Conservation (phyloP, 1,140 invertebrate genomes). For the Drosophila subobscura region DNA sequence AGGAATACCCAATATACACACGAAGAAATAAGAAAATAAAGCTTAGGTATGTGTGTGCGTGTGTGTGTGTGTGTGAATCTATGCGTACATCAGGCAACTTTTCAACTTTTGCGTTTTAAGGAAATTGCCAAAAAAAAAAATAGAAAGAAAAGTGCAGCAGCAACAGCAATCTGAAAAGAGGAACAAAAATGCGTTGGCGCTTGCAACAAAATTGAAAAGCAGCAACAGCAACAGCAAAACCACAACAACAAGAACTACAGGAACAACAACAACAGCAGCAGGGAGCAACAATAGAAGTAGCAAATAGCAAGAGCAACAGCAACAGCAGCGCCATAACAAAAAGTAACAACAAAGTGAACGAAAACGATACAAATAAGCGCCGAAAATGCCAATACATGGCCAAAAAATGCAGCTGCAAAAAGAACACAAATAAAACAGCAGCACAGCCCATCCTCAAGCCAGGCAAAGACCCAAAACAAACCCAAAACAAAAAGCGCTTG, state of each 20-base stretch:
- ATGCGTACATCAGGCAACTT: conserved; percentile 57
- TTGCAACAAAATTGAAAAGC: conserved; percentile 64
- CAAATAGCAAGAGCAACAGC: conserved; percentile 14
- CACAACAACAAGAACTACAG: conserved; percentile 13
- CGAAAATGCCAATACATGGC: conserved; percentile 79
- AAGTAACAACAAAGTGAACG: conserved; percentile 73
- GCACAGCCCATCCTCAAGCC: no score
- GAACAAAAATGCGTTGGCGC: conserved; percentile 55
- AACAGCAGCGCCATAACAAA: conserved; percentile 30
- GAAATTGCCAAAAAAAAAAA: conserved; percentile 59
- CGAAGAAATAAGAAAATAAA: conserved; percentile 39
- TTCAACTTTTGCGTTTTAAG: conserved; percentile 73
- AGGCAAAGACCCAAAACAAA: neutral
- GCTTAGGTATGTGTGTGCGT: conserved; percentile 22
- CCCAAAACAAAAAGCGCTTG: conserved; percentile 20
- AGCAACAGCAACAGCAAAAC: conserved; percentile 60
- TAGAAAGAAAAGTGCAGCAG: conserved; percentile 19
- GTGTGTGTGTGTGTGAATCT: no score
- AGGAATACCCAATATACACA: conserved; percentile 7
- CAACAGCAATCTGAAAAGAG: conserved; percentile 35
- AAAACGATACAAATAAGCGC: conserved; percentile 79
- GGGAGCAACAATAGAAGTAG: conserved; percentile 57
- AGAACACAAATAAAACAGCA: conserved; percentile 33
- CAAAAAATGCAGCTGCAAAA: conserved; percentile 36
- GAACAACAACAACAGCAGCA: conserved; percentile 6